Percentiles rank a stretch among this genome's conserved stretches.
Evolutionary conservation across 2,113 vertebrate species (phyloP).

Genomic region (Pyxicephalus adspersus): DNA sequence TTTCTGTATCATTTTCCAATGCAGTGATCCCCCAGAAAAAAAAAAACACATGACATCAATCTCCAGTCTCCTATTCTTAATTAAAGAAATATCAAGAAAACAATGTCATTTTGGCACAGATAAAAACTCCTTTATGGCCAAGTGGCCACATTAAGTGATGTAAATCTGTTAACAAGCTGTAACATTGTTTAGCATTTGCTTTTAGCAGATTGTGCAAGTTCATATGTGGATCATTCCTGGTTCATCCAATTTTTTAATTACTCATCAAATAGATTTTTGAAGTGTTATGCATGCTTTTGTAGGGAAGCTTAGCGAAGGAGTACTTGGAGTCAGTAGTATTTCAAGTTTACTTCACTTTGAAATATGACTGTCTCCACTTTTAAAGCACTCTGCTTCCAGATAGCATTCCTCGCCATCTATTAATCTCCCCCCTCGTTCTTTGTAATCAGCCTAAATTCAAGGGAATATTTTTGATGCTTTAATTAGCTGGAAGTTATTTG

Average conservation of each 20-base stretch:
- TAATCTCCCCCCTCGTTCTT: background rate
- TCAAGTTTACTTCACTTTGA: conserved; percentile 19
- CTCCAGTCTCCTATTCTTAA: too few species aligned
- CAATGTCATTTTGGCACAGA: too few species aligned
- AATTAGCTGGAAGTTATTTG: conserved; percentile 47
- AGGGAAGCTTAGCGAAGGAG: conserved; percentile 32
- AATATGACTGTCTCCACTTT: conserved; percentile 52
- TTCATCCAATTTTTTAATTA: conserved; percentile 22
- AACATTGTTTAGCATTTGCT: background rate
- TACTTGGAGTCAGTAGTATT: conserved; percentile 44
- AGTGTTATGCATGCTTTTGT: conserved; percentile 33
- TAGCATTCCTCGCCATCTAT: conserved; percentile 45
- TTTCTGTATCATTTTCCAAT: too few species aligned
- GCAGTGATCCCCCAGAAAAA: too few species aligned
- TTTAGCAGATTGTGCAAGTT: conserved; percentile 8
- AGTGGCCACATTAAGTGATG: too few species aligned
- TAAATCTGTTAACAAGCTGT: background rate
- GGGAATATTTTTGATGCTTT: conserved; percentile 34
- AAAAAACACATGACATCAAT: too few species aligned
- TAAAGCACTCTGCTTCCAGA: conserved; percentile 46
- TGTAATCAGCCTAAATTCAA: background rate
- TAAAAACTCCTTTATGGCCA: too few species aligned
- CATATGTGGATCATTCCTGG: background rate
- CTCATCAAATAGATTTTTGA: conserved; percentile 23
- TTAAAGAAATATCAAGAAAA: too few species aligned